Conservation (phyloP, 2,797 vertebrate species). For the Parotocinclus haroldoi region DNA sequence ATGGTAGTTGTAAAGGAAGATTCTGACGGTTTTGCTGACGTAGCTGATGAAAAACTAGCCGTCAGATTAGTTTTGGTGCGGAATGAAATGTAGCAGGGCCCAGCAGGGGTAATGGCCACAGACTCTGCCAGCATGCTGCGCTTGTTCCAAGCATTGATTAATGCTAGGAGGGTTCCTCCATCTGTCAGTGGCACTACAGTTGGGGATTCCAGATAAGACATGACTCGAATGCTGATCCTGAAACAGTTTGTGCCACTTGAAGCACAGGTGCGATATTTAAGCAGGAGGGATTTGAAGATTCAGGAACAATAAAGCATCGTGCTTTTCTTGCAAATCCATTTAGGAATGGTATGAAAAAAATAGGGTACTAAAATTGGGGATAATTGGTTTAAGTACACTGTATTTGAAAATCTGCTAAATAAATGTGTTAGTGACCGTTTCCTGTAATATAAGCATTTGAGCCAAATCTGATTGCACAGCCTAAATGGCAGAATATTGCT, state of each 20-base stretch:
- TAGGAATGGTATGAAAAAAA: too few relatives aligned
- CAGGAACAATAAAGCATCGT: not conserved
- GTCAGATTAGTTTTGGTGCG: slow-evolving; percentile 23
- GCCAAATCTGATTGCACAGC: too few relatives aligned
- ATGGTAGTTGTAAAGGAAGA: not conserved
- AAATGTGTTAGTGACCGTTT: too few relatives aligned
- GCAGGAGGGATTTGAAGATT: slow-evolving; percentile 2
- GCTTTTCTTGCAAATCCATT: not conserved
- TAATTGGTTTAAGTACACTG: too few relatives aligned
- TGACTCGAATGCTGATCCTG: slow-evolving; percentile 12
- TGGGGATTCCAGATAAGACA: slow-evolving; percentile 39
- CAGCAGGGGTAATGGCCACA: slow-evolving; percentile 42
- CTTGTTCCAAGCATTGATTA: slow-evolving; percentile 37
- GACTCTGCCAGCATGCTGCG: slow-evolving; percentile 26
- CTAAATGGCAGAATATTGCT: too few relatives aligned
- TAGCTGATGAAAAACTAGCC: slow-evolving; percentile 22
- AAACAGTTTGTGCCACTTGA: slow-evolving; percentile 4
- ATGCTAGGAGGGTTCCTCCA: slow-evolving; percentile 32
- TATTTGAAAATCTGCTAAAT: too few relatives aligned
- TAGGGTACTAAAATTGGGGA: too few relatives aligned
- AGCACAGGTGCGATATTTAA: not conserved
- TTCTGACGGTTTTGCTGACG: slow-evolving; percentile 11
- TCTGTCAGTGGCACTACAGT: slow-evolving; percentile 38
- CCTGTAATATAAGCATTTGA: too few relatives aligned
- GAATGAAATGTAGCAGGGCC: slow-evolving; percentile 24